Evolutionary conservation across 2,113 vertebrate species (phyloP).

Genomic region (Falcunculus frontatus): DNA sequence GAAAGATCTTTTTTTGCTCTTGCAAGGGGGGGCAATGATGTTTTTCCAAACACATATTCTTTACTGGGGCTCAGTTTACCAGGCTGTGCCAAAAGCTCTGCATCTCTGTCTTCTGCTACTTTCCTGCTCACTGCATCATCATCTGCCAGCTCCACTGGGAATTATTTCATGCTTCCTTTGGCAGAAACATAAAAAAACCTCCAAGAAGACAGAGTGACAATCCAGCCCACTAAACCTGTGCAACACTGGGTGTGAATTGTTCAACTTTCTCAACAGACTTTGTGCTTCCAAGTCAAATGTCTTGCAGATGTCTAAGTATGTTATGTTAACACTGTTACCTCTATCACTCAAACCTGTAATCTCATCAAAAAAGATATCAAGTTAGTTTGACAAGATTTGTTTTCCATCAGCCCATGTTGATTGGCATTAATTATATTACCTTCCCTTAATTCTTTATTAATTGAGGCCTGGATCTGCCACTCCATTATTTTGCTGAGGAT

Average conservation of each 20-base stretch:
- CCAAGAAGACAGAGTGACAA: background rate
- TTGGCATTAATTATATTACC: constrained; percentile 64
- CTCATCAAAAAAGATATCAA: constrained; percentile 58
- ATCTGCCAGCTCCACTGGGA: background rate
- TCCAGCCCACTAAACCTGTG: background rate
- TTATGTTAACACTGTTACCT: constrained; percentile 31
- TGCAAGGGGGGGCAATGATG: background rate
- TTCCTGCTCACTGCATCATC: background rate
- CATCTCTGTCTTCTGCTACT: background rate
- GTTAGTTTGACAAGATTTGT: constrained; percentile 55
- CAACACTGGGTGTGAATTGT: background rate
- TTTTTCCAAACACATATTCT: background rate
- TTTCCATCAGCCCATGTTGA: constrained; percentile 43
- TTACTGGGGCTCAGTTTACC: background rate
- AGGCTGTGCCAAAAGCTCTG: background rate
- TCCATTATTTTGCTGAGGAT: constrained; percentile 35
- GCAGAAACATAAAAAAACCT: background rate
- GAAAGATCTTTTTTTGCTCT: background rate
- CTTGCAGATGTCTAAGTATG: background rate
- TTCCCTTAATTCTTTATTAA: constrained; percentile 65
- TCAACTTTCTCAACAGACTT: background rate
- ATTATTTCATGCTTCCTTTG: background rate
- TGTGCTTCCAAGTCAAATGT: constrained; percentile 30
- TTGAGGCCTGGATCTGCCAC: constrained; percentile 59
- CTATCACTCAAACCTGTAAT: constrained; percentile 52